Percentiles rank a stretch among this genome's conserved stretches.
phyloP scores from a whole-genome alignment of 2,797 vertebrate species.

The Syncerus caffer region DNA sequence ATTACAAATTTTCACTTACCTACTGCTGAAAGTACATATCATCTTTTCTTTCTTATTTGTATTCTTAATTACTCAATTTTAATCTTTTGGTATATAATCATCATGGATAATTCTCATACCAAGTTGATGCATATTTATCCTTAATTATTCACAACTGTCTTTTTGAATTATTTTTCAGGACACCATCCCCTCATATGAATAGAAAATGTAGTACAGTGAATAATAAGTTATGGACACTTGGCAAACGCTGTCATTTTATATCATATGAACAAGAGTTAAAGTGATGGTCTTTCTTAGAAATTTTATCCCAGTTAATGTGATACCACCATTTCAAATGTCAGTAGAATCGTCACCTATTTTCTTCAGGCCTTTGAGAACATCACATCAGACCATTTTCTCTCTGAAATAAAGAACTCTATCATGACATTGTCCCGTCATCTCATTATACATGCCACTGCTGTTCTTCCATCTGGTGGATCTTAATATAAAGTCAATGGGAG shows the following conservation, averaged over 20 bases:
- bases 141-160: background rate
- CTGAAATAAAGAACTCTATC: background rate
- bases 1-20: background rate
- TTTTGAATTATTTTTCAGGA: background rate
- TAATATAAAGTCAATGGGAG: constrained; percentile 25
- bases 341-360: background rate
- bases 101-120: background rate
- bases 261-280: background rate
- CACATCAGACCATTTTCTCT: background rate
- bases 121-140: background rate
- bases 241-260: background rate
- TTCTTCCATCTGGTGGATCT: constrained; percentile 11
- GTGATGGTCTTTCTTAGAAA: background rate
- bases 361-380: constrained; percentile 3
- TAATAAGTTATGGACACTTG: background rate
- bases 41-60: background rate
- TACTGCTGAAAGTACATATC: background rate
- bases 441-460: background rate
- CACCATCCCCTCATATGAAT: background rate
- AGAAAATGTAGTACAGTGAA: background rate
- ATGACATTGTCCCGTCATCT: background rate
- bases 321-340: constrained; percentile 13
- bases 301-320: background rate
- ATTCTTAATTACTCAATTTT: background rate
- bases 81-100: background rate